phyloP scores from a whole-genome alignment of 2,888 invertebrate genomes.

The Tachystola acroxantha region DNA sequence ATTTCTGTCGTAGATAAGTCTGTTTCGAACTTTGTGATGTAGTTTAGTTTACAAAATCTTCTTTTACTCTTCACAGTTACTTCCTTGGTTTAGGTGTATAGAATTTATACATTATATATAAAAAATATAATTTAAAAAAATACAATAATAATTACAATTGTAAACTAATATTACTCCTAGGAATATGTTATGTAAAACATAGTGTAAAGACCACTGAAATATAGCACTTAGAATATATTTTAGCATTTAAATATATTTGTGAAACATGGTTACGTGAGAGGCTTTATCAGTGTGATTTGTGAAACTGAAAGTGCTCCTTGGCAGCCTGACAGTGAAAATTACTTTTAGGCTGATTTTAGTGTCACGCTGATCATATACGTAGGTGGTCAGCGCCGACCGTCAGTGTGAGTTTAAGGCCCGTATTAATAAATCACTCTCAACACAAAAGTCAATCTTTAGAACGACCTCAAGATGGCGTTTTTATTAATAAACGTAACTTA shows the following conservation, averaged over 20 bases:
- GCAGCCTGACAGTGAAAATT: too few relatives aligned
- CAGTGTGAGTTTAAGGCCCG: too few relatives aligned
- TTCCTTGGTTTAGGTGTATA: conserved; percentile 34
- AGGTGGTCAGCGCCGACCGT: too few relatives aligned
- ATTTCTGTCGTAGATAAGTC: too few relatives aligned
- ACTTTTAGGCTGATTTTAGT: too few relatives aligned
- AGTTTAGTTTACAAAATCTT: conserved; percentile 22
- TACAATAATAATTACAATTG: conserved; percentile 27
- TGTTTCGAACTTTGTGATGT: conserved; percentile 31
- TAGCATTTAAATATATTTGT: conserved; percentile 51
- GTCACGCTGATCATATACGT: too few relatives aligned
- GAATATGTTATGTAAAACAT: conserved; percentile 23
- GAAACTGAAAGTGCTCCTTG: conserved; percentile 17
- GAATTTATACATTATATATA: conserved; percentile 23
- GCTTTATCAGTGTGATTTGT: conserved; percentile 40
- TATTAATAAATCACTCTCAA: too few relatives aligned
- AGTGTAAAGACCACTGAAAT: conserved; percentile 42
- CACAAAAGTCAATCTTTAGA: too few relatives aligned
- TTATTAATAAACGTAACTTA: too few relatives aligned
- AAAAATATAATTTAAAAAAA: conserved; percentile 19
- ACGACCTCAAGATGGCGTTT: too few relatives aligned
- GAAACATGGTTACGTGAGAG: conserved; percentile 44
- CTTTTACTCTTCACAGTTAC: conserved; percentile 20
- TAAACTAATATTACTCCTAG: conserved; percentile 39
- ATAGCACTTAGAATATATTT: conserved; percentile 43